Evolutionary conservation across 2,888 invertebrate genomes (phyloP).

Genomic region (Ophonus ardosiacus): DNA sequence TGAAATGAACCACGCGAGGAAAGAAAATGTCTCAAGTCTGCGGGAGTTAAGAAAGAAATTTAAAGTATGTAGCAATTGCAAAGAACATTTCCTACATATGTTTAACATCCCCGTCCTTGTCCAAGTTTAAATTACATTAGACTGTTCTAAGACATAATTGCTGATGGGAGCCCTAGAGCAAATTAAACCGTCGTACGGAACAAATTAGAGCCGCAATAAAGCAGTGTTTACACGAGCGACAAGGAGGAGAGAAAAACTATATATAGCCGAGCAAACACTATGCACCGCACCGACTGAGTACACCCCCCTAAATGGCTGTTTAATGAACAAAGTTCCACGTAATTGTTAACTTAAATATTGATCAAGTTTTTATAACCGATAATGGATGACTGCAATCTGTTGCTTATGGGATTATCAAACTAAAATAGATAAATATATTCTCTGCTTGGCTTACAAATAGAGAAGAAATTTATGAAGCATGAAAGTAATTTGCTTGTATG

Average conservation of each 20-base stretch:
- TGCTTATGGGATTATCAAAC: not conserved
- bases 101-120: not conserved
- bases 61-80: not conserved
- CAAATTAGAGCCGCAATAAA: slow-evolving; percentile 42
- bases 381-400: not conserved
- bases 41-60: not conserved
- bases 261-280: slow-evolving; percentile 18
- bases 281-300: slow-evolving; percentile 15
- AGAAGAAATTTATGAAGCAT: no score
- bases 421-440: not conserved
- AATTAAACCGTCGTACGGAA: slow-evolving; percentile 24
- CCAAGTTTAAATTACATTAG: not conserved
- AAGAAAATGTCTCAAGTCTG: no score
- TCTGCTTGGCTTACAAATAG: no score
- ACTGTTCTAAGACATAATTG: slow-evolving; percentile 12
- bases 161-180: slow-evolving; percentile 3
- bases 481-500: no score
- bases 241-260: slow-evolving; percentile 27
- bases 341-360: slow-evolving; percentile 40
- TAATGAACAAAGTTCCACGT: slow-evolving; percentile 30
- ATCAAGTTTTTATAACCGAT: slow-evolving; percentile 32
- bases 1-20: no score
- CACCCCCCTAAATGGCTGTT: slow-evolving; percentile 2
- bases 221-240: slow-evolving; percentile 11
- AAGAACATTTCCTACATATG: not conserved